phyloP scores from a whole-genome alignment of 2,888 invertebrate genomes.

The Leucoma salicis region DNA sequence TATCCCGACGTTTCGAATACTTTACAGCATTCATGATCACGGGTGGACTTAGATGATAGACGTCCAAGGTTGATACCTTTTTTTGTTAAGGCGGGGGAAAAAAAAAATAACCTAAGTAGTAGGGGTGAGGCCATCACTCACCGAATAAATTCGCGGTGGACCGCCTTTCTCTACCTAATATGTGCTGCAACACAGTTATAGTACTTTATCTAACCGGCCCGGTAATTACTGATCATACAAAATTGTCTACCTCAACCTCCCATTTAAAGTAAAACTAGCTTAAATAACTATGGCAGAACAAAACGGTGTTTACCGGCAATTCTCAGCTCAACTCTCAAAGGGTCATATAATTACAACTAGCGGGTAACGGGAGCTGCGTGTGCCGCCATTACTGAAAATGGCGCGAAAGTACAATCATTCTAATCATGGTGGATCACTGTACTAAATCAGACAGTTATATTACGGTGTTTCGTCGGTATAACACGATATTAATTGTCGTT shows the following conservation, averaged over 20 bases:
- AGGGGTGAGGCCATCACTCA: too few species aligned
- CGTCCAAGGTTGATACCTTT: too few species aligned
- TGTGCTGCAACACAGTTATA: too few species aligned
- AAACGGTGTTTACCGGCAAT: constrained; percentile 45
- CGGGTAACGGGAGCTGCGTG: constrained; percentile 55
- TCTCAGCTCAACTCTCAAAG: constrained; percentile 60
- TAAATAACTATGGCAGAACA: constrained; percentile 30
- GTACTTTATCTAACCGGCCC: not conserved
- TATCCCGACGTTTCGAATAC: too few species aligned
- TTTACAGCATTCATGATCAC: too few species aligned
- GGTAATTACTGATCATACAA: constrained; percentile 5
- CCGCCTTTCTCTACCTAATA: too few species aligned
- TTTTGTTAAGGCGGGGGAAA: too few species aligned
- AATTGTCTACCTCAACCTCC: constrained; percentile 11
- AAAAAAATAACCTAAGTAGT: too few species aligned
- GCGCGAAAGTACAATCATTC: constrained; percentile 40
- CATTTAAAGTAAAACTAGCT: constrained; percentile 35
- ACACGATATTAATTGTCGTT: constrained; percentile 28
- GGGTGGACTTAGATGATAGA: too few species aligned
- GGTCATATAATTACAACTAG: constrained; percentile 42
- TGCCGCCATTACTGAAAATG: constrained; percentile 52
- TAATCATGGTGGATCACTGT: constrained; percentile 44
- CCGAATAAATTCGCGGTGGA: too few species aligned
- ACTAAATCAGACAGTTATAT: constrained; percentile 39
- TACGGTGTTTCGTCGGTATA: constrained; percentile 33